Evolutionary conservation across 2,797 vertebrate genomes (phyloP).

Genomic region (Diglossa cyanea): DNA sequence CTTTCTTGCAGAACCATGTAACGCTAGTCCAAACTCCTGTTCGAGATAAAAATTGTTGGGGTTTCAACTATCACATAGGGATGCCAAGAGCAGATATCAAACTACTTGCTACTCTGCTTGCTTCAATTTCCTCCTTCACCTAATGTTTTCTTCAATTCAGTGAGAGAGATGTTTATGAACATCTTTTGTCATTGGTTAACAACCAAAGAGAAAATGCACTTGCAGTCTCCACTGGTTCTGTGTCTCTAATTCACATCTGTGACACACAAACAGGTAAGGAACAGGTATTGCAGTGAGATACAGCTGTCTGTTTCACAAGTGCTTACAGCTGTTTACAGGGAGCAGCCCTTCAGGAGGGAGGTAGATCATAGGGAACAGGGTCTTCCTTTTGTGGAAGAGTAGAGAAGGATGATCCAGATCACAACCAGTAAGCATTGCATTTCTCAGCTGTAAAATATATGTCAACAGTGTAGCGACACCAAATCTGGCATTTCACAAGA

Average conservation of each 20-base stretch:
- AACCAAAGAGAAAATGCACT: neutral
- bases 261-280: neutral
- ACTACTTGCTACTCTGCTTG: neutral
- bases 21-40: constrained; percentile 20
- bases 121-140: neutral
- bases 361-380: neutral
- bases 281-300: neutral
- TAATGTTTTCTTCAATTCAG: neutral
- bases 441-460: neutral
- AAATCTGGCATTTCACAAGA: neutral
- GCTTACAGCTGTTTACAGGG: neutral
- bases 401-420: neutral
- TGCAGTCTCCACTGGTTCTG: neutral
- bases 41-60: constrained; percentile 51
- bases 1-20: constrained; percentile 39
- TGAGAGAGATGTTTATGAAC: neutral
- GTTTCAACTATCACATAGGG: constrained; percentile 51
- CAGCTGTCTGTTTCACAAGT: neutral
- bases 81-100: neutral
- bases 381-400: neutral
- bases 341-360: neutral
- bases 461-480: neutral
- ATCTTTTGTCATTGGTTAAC: neutral
- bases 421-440: neutral
- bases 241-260: neutral